A percentile compares a stretch with the other conserved stretches of the same genome.
phyloP scores from a whole-genome alignment of 2,113 vertebrate species.

The Hypomesus transpacificus region DNA sequence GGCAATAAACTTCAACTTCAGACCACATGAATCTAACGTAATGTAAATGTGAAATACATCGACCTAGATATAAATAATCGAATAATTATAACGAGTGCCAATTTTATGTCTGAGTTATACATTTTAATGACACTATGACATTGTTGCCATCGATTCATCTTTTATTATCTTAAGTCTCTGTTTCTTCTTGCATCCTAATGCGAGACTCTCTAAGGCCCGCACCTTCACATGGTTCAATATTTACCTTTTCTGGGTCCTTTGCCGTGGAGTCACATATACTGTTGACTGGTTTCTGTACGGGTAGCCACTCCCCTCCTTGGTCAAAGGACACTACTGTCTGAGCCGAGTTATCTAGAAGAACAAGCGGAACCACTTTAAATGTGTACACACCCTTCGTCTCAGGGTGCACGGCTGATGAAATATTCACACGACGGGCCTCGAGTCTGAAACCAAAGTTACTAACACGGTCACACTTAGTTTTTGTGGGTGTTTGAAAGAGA shows the following conservation, averaged over 20 bases:
- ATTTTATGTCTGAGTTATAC: too few species aligned
- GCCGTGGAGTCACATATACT: constrained; percentile 75
- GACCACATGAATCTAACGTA: too few species aligned
- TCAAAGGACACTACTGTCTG: constrained; percentile 89
- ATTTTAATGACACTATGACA: background rate
- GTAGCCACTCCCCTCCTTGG: constrained; percentile 87
- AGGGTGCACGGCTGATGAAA: constrained; percentile 54
- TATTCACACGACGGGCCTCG: constrained; percentile 41
- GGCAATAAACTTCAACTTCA: too few species aligned
- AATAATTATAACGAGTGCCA: too few species aligned
- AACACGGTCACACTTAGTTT: too few species aligned
- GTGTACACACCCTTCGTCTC: constrained; percentile 32
- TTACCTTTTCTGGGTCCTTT: constrained; percentile 81
- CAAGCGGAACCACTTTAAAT: background rate
- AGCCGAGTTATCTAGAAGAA: constrained; percentile 75
- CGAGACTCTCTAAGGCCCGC: background rate
- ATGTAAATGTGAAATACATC: too few species aligned
- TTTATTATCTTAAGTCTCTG: background rate
- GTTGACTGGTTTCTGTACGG: constrained; percentile 78
- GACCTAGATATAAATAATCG: too few species aligned
- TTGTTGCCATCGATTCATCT: background rate
- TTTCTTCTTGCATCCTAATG: background rate
- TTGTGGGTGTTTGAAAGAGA: background rate
- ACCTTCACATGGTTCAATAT: background rate
- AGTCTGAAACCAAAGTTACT: constrained; percentile 37